Evolutionary conservation across 2,797 vertebrate species (phyloP).

Genomic region (Euthynnus affinis): DNA sequence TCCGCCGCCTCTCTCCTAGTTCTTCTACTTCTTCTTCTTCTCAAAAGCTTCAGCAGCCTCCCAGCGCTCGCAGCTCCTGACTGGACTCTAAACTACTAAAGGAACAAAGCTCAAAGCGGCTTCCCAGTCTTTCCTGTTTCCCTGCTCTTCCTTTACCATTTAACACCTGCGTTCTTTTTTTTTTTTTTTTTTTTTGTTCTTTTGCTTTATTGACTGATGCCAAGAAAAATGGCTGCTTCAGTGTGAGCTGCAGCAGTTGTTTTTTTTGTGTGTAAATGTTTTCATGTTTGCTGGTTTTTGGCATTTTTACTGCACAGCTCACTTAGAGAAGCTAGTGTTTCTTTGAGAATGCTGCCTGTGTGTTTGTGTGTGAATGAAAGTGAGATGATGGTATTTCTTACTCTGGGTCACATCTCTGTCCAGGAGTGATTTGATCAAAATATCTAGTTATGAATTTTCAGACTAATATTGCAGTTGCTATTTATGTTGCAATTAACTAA

Average conservation of each 20-base stretch:
- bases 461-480: no score
- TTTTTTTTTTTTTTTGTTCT: constrained; percentile 41
- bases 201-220: constrained; percentile 21
- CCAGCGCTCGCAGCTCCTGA: constrained; percentile 27
- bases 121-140: constrained; percentile 14
- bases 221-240: constrained; percentile 31
- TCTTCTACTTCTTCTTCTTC: background rate
- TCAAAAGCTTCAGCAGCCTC: constrained; percentile 24
- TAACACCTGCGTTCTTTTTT: constrained; percentile 28
- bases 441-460: no score
- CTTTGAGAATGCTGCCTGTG: background rate
- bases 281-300: constrained; percentile 13
- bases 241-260: constrained; percentile 2
- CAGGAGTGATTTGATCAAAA: no score
- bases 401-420: background rate
- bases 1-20: constrained; percentile 33
- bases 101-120: constrained; percentile 13
- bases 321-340: background rate
- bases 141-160: constrained; percentile 18
- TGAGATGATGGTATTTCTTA: background rate
- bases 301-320: background rate
- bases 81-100: constrained; percentile 26
- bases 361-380: constrained; percentile 2
- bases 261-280: constrained; percentile 16
- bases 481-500: no score